phyloP scores from a whole-genome alignment of 2,888 invertebrate species.

The Andrena minutula region DNA sequence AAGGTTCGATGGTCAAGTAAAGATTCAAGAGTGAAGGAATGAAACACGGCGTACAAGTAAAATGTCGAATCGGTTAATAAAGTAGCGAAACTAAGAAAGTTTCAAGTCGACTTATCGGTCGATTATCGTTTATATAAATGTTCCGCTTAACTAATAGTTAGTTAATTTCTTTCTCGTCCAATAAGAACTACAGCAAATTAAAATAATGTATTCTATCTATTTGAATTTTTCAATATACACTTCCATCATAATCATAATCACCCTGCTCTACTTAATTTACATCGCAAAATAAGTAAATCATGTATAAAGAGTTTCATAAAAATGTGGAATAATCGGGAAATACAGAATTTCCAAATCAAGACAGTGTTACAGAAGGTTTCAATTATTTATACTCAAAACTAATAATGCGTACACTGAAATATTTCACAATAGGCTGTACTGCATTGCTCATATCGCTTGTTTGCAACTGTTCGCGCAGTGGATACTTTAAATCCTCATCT shows the following conservation, averaged over 20 bases:
- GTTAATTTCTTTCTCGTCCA: background rate
- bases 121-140: too few species aligned
- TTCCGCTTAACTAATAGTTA: too few species aligned
- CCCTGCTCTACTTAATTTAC: background rate
- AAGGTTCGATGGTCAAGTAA: background rate
- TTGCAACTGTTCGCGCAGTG: background rate
- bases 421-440: conserved; percentile 9
- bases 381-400: background rate
- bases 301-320: background rate
- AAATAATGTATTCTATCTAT: background rate
- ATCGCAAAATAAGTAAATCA: background rate
- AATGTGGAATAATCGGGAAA: conserved; percentile 1
- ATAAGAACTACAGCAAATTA: background rate
- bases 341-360: background rate
- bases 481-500: conserved; percentile 9
- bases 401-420: background rate
- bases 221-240: background rate
- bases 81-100: background rate
- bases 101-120: too few species aligned
- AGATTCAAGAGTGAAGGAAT: background rate
- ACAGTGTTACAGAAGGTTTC: background rate
- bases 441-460: background rate
- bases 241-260: background rate
- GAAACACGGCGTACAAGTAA: background rate
- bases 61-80: background rate